phyloP scores from a whole-genome alignment of 2,888 invertebrate species.

The Leptinotarsa peninsularis region DNA sequence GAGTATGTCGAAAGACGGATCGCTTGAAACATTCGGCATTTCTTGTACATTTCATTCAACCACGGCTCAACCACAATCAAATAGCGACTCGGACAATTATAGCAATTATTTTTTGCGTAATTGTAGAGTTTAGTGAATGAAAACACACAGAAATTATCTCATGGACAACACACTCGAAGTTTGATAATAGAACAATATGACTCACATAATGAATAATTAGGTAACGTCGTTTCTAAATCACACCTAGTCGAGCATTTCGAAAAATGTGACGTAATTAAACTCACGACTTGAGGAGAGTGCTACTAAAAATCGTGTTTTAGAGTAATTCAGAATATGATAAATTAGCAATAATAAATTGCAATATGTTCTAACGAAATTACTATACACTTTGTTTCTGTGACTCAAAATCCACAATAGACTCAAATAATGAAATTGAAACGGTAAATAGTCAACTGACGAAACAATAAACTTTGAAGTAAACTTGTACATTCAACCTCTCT shows the following conservation, averaged over 20 bases:
- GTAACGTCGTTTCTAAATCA: conserved; percentile 17
- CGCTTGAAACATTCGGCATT: background rate
- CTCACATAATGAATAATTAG: conserved; percentile 20
- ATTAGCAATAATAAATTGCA: background rate
- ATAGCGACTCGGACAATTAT: background rate
- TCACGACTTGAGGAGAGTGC: background rate
- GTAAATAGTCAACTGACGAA: too few species aligned
- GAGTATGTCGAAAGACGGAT: background rate
- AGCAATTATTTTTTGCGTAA: conserved; percentile 16
- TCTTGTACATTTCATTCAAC: background rate
- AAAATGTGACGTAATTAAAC: background rate
- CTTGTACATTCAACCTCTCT: too few species aligned
- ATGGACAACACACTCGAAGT: conserved; percentile 2
- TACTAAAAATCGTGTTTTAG: background rate
- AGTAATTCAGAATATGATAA: background rate
- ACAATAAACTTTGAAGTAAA: too few species aligned
- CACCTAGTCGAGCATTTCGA: conserved; percentile 19
- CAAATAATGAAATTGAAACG: too few species aligned
- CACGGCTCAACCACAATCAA: conserved; percentile 1
- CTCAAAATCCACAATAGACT: too few species aligned
- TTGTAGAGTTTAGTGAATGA: conserved; percentile 1
- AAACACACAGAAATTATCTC: conserved; percentile 8
- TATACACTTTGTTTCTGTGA: too few species aligned
- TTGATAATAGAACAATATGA: conserved; percentile 14
- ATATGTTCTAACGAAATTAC: too few species aligned